These are phyloP conservation scores for Xanthia togata DNA, from an alignment of 2,888 invertebrate genomes.

Conservation along the genomic window DNA sequence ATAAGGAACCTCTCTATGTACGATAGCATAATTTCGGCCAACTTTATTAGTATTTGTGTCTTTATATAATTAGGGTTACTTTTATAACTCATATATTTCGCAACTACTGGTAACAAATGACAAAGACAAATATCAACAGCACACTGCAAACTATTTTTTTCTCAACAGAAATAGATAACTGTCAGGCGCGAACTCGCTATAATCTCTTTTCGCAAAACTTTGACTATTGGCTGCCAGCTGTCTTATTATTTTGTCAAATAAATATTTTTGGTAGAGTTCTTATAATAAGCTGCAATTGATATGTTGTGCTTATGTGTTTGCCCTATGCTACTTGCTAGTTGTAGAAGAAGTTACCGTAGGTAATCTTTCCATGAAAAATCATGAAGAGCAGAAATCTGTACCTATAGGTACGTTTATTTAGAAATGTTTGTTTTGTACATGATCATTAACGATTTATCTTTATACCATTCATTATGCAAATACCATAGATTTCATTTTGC, in stretches of 20 bases:
- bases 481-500: conserved; percentile 25
- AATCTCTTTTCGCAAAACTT: not conserved
- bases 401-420: conserved; percentile 3
- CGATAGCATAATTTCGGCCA: conserved; percentile 1
- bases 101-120: not conserved
- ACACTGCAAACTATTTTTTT: not conserved
- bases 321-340: not conserved
- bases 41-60: not conserved
- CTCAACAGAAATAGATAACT: not conserved
- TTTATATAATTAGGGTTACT: not conserved
- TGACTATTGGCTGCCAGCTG: not conserved
- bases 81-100: not conserved
- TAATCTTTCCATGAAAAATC: not conserved
- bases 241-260: not conserved
- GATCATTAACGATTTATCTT: not conserved
- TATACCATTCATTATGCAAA: conserved; percentile 25
- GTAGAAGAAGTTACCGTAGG: not conserved
- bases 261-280: not conserved
- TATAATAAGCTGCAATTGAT: not conserved
- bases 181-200: not conserved
- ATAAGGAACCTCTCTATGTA: conserved; percentile 1
- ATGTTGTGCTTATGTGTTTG: not conserved
- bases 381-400: not conserved
- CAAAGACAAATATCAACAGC: not conserved
- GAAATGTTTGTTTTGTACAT: conserved; percentile 7